Conservation (phyloP, 2,888 invertebrate species). For the Brachypterus glaber region DNA sequence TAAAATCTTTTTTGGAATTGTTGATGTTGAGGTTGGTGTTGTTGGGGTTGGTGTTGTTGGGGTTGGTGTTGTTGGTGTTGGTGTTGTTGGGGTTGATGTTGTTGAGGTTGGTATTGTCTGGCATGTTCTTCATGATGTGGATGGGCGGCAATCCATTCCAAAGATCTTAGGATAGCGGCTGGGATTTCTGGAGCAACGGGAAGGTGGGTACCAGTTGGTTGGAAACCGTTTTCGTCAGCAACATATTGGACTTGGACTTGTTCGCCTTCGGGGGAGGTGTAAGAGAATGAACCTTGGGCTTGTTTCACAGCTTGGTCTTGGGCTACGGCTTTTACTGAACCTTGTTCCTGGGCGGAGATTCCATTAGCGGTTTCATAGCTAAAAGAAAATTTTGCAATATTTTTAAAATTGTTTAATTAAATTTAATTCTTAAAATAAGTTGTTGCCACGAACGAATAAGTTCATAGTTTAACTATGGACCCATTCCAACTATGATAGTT, state of each 20-base stretch:
- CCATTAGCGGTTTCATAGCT: slow-evolving; percentile 54
- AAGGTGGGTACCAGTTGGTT: slow-evolving; percentile 25
- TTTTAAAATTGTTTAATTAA: background rate
- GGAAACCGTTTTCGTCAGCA: slow-evolving; percentile 32
- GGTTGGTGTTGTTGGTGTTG: too few relatives aligned
- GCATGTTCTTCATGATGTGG: slow-evolving; percentile 15
- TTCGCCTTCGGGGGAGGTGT: slow-evolving; percentile 28
- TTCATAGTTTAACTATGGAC: too few relatives aligned
- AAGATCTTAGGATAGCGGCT: slow-evolving; percentile 47
- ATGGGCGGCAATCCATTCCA: slow-evolving; percentile 47
- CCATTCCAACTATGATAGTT: too few relatives aligned
- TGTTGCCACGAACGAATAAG: too few relatives aligned
- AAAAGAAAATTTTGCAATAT: slow-evolving; percentile 14
- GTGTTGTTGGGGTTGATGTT: too few relatives aligned
- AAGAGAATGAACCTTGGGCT: slow-evolving; percentile 41
- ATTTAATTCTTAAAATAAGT: too few relatives aligned
- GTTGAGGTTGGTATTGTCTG: too few relatives aligned
- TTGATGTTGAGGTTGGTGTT: too few relatives aligned
- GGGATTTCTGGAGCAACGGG: slow-evolving; percentile 27
- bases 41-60: too few relatives aligned
- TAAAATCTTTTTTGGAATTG: too few relatives aligned
- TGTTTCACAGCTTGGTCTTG: slow-evolving; percentile 39
- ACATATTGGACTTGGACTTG: slow-evolving; percentile 24
- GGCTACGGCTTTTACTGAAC: slow-evolving; percentile 43
- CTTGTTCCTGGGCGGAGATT: slow-evolving; percentile 49